phyloP scores from a whole-genome alignment of 2,113 vertebrate species.

The Irena cyanogastra region DNA sequence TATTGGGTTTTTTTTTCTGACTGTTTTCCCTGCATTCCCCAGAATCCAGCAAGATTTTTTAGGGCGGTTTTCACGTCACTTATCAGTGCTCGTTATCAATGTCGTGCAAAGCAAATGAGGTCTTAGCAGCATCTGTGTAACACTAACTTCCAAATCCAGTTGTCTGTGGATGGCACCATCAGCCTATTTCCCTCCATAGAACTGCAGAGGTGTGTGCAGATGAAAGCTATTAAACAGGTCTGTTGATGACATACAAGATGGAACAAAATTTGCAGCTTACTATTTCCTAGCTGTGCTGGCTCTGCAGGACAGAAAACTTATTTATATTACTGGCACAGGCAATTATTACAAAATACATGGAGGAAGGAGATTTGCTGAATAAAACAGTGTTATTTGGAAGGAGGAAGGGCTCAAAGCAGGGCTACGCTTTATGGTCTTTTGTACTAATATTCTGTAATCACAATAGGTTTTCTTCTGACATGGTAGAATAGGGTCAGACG shows the following conservation, averaged over 20 bases:
- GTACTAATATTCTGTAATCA: background rate
- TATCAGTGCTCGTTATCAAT: background rate
- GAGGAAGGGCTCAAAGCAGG: background rate
- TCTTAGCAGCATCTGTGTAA: background rate
- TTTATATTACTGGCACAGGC: conserved; percentile 10
- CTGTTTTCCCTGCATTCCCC: background rate
- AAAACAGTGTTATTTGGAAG: background rate
- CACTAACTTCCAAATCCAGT: background rate
- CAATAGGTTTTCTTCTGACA: background rate
- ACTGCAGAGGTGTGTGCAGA: background rate
- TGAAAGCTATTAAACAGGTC: conserved; percentile 9
- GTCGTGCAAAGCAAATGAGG: background rate
- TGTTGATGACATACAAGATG: background rate
- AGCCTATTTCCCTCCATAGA: background rate
- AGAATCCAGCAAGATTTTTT: background rate
- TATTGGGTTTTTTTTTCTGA: background rate
- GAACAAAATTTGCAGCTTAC: conserved; percentile 12
- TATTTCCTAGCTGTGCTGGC: background rate
- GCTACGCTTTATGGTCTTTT: background rate
- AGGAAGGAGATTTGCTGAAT: background rate
- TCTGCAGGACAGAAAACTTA: background rate
- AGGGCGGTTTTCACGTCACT: background rate
- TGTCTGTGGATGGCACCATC: background rate
- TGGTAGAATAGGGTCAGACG: background rate
- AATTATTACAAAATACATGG: background rate